Base-by-base conservation (phyloP, 2,888 invertebrate species). In the Drosophila histrio region DNA sequence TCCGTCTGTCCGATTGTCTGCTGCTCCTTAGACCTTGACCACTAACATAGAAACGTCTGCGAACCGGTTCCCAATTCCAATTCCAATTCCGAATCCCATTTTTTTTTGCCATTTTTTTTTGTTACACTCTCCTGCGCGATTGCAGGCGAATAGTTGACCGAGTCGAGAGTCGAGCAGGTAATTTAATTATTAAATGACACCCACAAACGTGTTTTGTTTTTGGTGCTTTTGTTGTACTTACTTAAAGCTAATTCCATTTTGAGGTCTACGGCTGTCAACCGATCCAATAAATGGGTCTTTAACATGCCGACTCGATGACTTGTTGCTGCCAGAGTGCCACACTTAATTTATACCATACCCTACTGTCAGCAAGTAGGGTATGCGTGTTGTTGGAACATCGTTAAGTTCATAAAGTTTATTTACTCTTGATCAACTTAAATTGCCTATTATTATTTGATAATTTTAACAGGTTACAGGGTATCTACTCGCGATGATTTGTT, bases 21-120 rank as follows among this genome's bases (percentile, higher is more conserved):
- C 68, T 90, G 90, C 87, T 90, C 90, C 90, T 91, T 91, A 90
- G 91, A 91, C 91, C 91, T 91, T 91, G 91, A 91, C 91, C 91
- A 91, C 90, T 91, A 91, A 91, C 91, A 90, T 81, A 81, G 87
- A 81, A 83, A 80, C 69, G 68, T 68, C 60, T 69, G 63, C 60
- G 30, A 71, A 73, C 73, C 73, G 73, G 73, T 76, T 73, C 26
- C 17, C 44, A 21, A 43, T 21, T 30, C n/a, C 58, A 13, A 58
- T 38, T 46, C 49, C 21, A 28, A 53, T 28, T 32, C 44, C 34
- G 13, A 34, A 46, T 30, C 13, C 39, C 15, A 38, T 47, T 41
- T 44, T 50, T 38, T 30, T 39, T 70, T 65, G 38, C 21, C 49
- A 34, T 36, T 63, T 46, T 24, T 24, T 41, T 5, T 36, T 17